A percentile compares a stretch with the other conserved stretches of the same genome.
phyloP scores from a whole-genome alignment of 1,140 invertebrate species.

The Diachasmimorpha longicaudata region DNA sequence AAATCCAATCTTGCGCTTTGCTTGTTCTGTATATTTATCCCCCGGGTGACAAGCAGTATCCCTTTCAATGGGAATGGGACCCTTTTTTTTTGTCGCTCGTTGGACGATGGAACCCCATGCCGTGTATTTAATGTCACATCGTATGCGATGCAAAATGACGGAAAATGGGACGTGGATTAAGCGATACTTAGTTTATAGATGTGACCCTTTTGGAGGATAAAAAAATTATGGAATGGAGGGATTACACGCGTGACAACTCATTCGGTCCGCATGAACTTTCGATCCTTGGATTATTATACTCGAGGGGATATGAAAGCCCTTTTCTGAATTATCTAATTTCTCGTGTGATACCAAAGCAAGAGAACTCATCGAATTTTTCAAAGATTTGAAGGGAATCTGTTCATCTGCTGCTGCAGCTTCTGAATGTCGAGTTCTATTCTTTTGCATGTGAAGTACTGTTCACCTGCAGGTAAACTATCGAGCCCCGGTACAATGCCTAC shows the following conservation, averaged over 20 bases:
- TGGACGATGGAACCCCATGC: slow-evolving; percentile 3
- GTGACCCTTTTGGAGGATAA: slow-evolving; percentile 11
- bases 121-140: slow-evolving; percentile 48
- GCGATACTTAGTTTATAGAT: slow-evolving; percentile 15
- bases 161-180: slow-evolving; percentile 47
- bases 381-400: no score
- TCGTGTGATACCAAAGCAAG: not conserved
- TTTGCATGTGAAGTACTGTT: not conserved
- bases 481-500: not conserved
- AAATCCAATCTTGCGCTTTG: slow-evolving; percentile 59
- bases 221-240: slow-evolving; percentile 9
- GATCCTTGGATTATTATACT: not conserved
- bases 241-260: slow-evolving; percentile 31
- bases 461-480: not conserved
- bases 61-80: slow-evolving; percentile 31
- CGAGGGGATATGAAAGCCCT: not conserved
- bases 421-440: not conserved
- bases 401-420: not conserved
- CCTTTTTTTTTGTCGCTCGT: not conserved
- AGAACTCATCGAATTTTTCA: not conserved
- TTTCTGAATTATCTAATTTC: not conserved
- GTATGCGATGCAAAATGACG: slow-evolving; percentile 46
- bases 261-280: not conserved
- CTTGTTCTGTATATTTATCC: slow-evolving; percentile 40
- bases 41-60: slow-evolving; percentile 31